Conservation (phyloP, 1,140 invertebrate genomes). For the Polypedilum vanderplanki region DNA sequence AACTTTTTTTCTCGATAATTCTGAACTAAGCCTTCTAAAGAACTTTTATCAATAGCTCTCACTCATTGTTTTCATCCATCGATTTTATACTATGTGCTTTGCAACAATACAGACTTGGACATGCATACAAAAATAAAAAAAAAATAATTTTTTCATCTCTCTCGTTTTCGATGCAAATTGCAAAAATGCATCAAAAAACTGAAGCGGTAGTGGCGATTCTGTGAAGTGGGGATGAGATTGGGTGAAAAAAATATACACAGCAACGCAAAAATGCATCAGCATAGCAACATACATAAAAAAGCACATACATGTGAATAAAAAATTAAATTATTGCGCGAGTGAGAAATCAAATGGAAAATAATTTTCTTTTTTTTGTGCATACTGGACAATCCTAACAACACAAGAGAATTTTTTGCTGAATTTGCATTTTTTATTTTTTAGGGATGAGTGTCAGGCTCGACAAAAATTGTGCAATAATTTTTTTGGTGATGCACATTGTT, state of each 20-base stretch:
- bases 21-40: too few species aligned
- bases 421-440: neutral
- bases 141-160: too few species aligned
- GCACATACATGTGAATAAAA: conserved; percentile 3
- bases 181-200: conserved; percentile 2
- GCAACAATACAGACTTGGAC: too few species aligned
- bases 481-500: conserved; percentile 4
- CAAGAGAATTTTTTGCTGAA: neutral
- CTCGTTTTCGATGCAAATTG: neutral
- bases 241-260: neutral
- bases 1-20: too few species aligned
- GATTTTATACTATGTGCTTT: too few species aligned
- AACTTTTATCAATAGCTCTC: too few species aligned
- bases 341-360: conserved; percentile 18
- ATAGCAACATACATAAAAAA: neutral
- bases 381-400: neutral
- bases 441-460: neutral
- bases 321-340: conserved; percentile 18
- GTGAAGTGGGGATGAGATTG: neutral
- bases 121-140: neutral
- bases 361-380: neutral
- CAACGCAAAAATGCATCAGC: neutral
- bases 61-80: too few species aligned
- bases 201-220: neutral
- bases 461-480: neutral